These are phyloP conservation scores for Spodoptera picta DNA, from an alignment of 2,888 invertebrate genomes.

Conservation along the genomic window DNA sequence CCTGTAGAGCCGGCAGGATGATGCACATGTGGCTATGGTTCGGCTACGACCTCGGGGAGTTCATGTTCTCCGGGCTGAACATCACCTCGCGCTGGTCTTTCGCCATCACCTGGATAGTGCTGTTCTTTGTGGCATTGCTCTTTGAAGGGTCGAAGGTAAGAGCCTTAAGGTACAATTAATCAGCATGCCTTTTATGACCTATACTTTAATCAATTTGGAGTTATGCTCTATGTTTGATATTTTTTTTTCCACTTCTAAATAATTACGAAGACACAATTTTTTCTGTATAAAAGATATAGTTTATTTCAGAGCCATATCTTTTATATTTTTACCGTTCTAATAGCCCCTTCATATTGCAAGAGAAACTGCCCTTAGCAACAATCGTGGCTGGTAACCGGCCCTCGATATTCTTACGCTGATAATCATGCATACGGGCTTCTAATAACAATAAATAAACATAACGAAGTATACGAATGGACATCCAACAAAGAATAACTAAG, in stretches of 20 bases:
- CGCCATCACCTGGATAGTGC: constrained; percentile 88
- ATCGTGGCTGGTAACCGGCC: constrained; percentile 17
- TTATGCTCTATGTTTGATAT: too few species aligned
- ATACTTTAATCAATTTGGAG: too few species aligned
- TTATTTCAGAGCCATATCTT: background rate
- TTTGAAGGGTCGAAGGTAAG: constrained; percentile 89
- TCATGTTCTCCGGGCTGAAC: constrained; percentile 90
- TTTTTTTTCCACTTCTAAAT: background rate
- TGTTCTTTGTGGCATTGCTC: constrained; percentile 88
- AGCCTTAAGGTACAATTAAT: too few species aligned
- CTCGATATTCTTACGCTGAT: constrained; percentile 20
- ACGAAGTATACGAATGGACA: constrained; percentile 1
- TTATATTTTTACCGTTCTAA: background rate
- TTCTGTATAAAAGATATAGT: background rate
- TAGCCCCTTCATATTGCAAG: background rate
- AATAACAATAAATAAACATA: background rate
- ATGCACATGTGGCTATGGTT: constrained; percentile 92
- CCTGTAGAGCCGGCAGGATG: constrained; percentile 56
- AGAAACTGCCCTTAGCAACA: constrained; percentile 9
- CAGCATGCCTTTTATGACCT: too few species aligned
- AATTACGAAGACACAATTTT: too few species aligned
- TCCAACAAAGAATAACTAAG: constrained; percentile 12
- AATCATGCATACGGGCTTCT: constrained; percentile 9
- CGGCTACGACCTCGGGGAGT: constrained; percentile 89
- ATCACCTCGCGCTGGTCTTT: constrained; percentile 87